Evolutionary conservation across 2,797 vertebrate species (phyloP), one percentile per base, ranked within the genome.

Genomic region (Agapornis canus): DNA sequence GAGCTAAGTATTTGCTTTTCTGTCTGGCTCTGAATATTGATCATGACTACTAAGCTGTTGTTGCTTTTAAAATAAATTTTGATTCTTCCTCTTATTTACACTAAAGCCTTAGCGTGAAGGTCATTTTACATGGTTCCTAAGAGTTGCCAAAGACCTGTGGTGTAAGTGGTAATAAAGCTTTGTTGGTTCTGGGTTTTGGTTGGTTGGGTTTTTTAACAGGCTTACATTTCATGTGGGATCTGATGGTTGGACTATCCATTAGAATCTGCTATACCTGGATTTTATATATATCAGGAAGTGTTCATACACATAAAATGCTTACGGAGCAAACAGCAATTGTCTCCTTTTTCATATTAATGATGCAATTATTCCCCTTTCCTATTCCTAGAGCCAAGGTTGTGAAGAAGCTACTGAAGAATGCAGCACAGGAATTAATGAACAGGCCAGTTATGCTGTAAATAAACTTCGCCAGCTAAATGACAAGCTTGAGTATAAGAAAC

Each of bases 401-500:
- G 99, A 99, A 60, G 99, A 99, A 40, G 96, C 95, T 59, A 80
- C 98, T 39, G 99, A 99, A 31, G 99, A 99, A 86, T 98, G 99
- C 68, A 98, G 97, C 92, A 98, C 98, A 95, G 98, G 98, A 86
- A 99, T 99, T 95, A 99, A 98, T 17, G 99, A 99, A 86, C 99
- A 99, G 97, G 98, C 98, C 92, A 99, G 98, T 97, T 99, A 99
- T 11, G 99, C 99, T 72, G 98, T 98, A 35, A 99, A 98, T 85
- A 99, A 99, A 94, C 98, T 99, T 21, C 98, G 98, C 54, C 98
- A 99, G 86, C 98, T 99, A 54, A 99, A 98, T 43, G 99, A 99
- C 97, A 99, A 99, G 79, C 98, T 99, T 89, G 99, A 99, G 84
- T 99, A 99, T 96, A 99, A 99, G 97, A 98, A 98, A 29, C 99